phyloP scores from a whole-genome alignment of 2,797 vertebrate genomes.

The Perdix hodgsoniae region DNA sequence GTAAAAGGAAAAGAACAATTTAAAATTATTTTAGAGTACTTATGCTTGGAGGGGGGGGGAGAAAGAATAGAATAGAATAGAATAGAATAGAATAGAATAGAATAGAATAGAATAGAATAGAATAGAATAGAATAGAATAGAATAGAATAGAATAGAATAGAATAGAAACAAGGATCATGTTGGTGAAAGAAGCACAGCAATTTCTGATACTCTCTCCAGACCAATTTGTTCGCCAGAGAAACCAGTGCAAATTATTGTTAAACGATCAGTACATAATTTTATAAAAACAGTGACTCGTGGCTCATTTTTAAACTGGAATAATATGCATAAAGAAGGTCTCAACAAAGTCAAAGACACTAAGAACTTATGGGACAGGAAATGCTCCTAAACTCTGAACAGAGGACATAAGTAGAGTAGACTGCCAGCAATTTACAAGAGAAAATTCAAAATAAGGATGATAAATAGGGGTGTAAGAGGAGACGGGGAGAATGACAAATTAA shows the following conservation, averaged over 20 bases:
- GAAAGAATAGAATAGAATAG: no score
- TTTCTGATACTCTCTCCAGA: neutral
- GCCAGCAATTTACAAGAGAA: neutral
- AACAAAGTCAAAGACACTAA: neutral
- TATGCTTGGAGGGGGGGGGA: neutral
- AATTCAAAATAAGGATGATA: neutral
- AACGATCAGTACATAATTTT: neutral
- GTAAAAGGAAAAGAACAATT: slow-evolving; percentile 42
- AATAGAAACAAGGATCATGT: neutral
- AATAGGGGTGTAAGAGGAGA: neutral
- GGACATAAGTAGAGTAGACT: neutral
- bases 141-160: neutral
- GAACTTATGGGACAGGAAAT: neutral
- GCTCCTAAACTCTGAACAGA: neutral
- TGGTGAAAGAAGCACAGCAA: neutral
- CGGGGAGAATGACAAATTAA: neutral
- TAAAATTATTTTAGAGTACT: slow-evolving; percentile 41
- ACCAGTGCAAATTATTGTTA: neutral
- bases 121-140: neutral
- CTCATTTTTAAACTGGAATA: slow-evolving; percentile 8
- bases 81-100: no score
- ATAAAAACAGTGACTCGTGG: neutral
- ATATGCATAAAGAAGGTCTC: neutral
- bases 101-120: no score
- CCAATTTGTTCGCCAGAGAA: neutral